These are phyloP conservation scores for Bedellia somnulentella DNA, from an alignment of 2,888 invertebrate genomes.

Conservation along the genomic window DNA sequence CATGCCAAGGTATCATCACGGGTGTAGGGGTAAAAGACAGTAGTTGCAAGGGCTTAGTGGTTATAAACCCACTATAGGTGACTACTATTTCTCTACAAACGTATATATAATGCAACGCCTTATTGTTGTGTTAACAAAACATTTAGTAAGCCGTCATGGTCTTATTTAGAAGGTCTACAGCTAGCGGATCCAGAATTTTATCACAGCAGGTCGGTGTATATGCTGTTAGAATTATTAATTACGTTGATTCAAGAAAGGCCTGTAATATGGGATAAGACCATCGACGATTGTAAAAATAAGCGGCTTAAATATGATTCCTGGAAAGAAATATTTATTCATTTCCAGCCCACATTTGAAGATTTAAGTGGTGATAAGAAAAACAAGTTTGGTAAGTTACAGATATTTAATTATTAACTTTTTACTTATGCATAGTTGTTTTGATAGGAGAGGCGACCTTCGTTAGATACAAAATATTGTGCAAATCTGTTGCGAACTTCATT, in stretches of 20 bases:
- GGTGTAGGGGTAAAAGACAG: too few species aligned
- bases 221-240: not conserved
- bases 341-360: not conserved
- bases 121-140: too few species aligned
- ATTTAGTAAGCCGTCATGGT: too few species aligned
- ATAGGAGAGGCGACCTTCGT: not conserved
- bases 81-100: too few species aligned
- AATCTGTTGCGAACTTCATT: slow-evolving; percentile 7
- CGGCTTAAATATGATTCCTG: not conserved
- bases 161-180: too few species aligned
- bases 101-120: too few species aligned
- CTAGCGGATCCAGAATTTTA: too few species aligned
- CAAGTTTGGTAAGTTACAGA: not conserved
- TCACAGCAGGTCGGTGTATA: too few species aligned
- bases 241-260: not conserved
- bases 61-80: too few species aligned
- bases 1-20: too few species aligned
- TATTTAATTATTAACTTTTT: not conserved
- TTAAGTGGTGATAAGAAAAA: not conserved
- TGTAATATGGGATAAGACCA: not conserved
- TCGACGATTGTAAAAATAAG: not conserved
- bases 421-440: not conserved
- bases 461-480: slow-evolving; percentile 9
- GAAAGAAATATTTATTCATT: not conserved
- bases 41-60: too few species aligned